Evolutionary conservation across 2,888 invertebrate species (phyloP).

Genomic region (Amblyjoppa proteus): DNA sequence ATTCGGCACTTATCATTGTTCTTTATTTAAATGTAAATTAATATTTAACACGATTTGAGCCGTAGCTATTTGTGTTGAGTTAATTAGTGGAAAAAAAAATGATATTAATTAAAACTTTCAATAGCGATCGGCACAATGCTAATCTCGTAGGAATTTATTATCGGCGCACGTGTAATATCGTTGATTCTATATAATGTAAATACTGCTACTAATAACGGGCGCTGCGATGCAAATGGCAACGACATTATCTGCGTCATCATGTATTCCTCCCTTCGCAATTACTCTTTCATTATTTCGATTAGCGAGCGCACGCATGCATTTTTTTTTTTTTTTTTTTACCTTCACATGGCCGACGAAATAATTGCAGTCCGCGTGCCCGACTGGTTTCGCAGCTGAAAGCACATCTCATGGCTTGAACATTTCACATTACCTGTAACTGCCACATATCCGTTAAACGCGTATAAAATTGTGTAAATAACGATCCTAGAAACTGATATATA

Average conservation of each 20-base stretch:
- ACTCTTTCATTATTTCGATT: conserved; percentile 35
- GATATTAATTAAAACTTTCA: neutral
- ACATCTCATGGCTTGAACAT: conserved; percentile 29
- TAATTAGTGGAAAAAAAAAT: conserved; percentile 14
- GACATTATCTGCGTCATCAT: conserved; percentile 24
- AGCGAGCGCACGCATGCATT: conserved; percentile 33
- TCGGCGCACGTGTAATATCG: conserved; percentile 43
- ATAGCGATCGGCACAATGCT: conserved; percentile 26
- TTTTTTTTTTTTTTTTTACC: neutral
- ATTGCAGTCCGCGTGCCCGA: neutral
- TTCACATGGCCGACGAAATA: conserved; percentile 1
- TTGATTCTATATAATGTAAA: conserved; percentile 24
- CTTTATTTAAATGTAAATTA: too few relatives aligned
- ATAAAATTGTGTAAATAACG: conserved; percentile 27
- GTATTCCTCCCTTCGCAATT: conserved; percentile 29
- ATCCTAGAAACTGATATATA: conserved; percentile 31
- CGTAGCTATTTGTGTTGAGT: neutral
- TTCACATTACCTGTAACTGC: conserved; percentile 17
- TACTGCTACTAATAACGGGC: conserved; percentile 4
- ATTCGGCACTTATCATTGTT: too few relatives aligned
- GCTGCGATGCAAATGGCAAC: conserved; percentile 17
- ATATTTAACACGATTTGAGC: neutral
- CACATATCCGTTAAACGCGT: conserved; percentile 6
- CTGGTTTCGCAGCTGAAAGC: conserved; percentile 8
- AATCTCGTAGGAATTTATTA: conserved; percentile 33